Evolutionary conservation across 2,888 invertebrate genomes (phyloP).

Genomic region (Drosophila diplacantha): DNA sequence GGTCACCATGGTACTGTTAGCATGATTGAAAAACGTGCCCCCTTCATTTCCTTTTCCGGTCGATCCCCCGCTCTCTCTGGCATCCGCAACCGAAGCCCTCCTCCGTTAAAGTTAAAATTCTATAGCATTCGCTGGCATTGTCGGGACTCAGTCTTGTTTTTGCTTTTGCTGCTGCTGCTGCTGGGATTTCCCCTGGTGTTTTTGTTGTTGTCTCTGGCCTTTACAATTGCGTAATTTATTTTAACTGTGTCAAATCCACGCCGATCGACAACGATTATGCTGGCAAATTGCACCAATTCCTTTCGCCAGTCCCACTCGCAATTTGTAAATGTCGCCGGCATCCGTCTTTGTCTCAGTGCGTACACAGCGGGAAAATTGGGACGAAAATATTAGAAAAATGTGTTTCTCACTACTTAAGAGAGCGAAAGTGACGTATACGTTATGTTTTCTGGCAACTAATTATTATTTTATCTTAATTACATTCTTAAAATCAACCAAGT

Average conservation of each 20-base stretch:
- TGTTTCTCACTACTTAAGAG: not conserved
- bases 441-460: not conserved
- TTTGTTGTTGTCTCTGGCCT: constrained; percentile 31
- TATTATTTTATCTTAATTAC: not conserved
- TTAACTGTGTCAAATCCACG: constrained; percentile 74
- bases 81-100: constrained; percentile 9
- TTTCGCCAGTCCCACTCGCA: constrained; percentile 50
- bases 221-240: constrained; percentile 73
- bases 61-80: not conserved
- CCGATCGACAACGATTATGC: constrained; percentile 70
- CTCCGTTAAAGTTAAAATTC: constrained; percentile 55
- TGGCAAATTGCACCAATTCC: constrained; percentile 71
- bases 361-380: not conserved
- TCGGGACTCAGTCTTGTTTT: constrained; percentile 6
- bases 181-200: constrained; percentile 13
- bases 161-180: constrained; percentile 7
- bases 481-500: not conserved
- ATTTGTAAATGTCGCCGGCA: constrained; percentile 67
- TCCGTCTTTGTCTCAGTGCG: constrained; percentile 41
- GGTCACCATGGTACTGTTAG: constrained; percentile 62
- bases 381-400: not conserved
- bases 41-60: constrained; percentile 38
- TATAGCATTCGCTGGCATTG: constrained; percentile 61
- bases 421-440: not conserved
- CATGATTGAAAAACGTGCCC: constrained; percentile 70